phyloP scores from a whole-genome alignment of 1,140 invertebrate genomes.

The Druon quercuslanigerum region DNA sequence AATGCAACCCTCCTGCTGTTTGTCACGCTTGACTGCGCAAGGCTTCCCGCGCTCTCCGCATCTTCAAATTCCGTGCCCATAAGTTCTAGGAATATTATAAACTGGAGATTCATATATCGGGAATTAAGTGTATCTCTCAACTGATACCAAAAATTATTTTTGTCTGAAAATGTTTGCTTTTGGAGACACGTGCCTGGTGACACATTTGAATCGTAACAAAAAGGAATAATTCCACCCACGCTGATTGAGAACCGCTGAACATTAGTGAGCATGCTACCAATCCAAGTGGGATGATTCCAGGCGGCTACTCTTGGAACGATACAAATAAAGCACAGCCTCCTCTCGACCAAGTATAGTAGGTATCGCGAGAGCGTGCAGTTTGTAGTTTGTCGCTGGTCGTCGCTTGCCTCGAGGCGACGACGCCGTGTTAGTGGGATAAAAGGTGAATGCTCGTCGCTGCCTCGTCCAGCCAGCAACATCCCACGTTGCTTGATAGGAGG shows the following conservation, averaged over 20 bases:
- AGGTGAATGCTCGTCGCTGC: conserved; percentile 71
- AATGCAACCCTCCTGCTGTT: too few relatives aligned
- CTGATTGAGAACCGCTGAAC: conserved; percentile 46
- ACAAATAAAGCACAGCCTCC: conserved; percentile 69
- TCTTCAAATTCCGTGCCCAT: too few relatives aligned
- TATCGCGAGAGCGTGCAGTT: conserved; percentile 66
- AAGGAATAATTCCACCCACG: neutral
- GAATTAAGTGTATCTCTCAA: too few relatives aligned
- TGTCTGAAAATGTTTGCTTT: neutral
- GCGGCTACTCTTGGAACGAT: conserved; percentile 64
- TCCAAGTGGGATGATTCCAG: conserved; percentile 52
- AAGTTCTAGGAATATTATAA: too few relatives aligned
- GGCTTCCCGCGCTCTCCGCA: too few relatives aligned
- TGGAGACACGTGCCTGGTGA: neutral
- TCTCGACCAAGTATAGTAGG: conserved; percentile 51
- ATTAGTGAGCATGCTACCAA: conserved; percentile 43
- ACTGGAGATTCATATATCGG: too few relatives aligned
- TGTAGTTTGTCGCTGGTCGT: conserved; percentile 69
- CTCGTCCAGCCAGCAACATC: conserved; percentile 56
- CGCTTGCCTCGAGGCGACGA: conserved; percentile 63
- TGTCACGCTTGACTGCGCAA: too few relatives aligned
- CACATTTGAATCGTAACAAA: neutral
- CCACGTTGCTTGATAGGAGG: conserved; percentile 52
- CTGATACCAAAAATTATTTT: too few relatives aligned
- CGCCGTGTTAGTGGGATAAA: conserved; percentile 76